A percentile compares a stretch with the other conserved stretches of the same genome.
These are phyloP conservation scores for Harpagoxenus sublaevis DNA, from an alignment of 2,888 invertebrate genomes.

Conservation along the genomic window DNA sequence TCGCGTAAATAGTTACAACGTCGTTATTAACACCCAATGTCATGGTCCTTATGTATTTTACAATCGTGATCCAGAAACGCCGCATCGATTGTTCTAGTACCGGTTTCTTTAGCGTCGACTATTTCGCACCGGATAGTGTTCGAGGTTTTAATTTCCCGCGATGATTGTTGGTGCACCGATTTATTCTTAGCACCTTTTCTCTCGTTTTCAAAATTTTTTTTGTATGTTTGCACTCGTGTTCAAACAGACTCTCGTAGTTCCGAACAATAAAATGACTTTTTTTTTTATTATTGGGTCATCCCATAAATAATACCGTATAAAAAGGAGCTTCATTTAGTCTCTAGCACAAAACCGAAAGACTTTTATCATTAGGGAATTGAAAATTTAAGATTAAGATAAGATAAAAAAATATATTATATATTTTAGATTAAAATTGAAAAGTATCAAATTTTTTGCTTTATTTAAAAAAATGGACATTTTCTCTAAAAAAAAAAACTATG, in stretches of 20 bases:
- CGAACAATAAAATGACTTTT: background rate
- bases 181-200: conserved; percentile 12
- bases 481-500: no score
- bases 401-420: no score
- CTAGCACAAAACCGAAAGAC: no score
- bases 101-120: conserved; percentile 23
- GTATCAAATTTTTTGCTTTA: no score
- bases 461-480: no score
- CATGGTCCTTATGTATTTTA: background rate
- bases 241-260: background rate
- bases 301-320: no score
- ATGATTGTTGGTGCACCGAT: background rate
- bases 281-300: no score
- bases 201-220: background rate
- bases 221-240: background rate
- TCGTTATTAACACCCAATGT: conserved; percentile 10
- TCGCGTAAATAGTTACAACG: conserved; percentile 13
- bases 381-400: no score
- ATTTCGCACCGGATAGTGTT: conserved; percentile 13
- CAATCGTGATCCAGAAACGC: conserved; percentile 16
- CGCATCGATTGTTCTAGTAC: conserved; percentile 29
- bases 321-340: no score
- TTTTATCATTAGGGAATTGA: background rate
- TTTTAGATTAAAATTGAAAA: no score
- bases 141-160: conserved; percentile 33